phyloP scores from a whole-genome alignment of 1,140 invertebrate species.

The Heliconius eleuchia region DNA sequence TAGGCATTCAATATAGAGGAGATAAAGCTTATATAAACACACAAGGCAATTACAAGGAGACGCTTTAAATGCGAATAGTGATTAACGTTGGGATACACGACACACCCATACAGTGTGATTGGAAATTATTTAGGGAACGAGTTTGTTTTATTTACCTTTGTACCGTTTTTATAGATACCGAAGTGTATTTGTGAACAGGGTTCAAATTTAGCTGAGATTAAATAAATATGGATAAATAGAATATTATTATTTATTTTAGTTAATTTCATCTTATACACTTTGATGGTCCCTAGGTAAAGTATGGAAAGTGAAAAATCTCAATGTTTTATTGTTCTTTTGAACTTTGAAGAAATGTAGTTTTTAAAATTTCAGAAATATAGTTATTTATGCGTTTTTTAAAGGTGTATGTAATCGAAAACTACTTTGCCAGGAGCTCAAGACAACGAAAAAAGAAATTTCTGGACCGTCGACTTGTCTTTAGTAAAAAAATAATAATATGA shows the following conservation, averaged over 20 bases:
- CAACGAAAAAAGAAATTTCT: too few species aligned
- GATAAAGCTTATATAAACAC: conserved; percentile 79
- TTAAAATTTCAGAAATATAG: too few species aligned
- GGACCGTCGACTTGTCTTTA: too few species aligned
- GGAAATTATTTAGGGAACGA: conserved; percentile 9
- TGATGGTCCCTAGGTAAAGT: too few species aligned
- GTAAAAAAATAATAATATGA: too few species aligned
- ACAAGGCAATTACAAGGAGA: conserved; percentile 75
- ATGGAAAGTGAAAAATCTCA: too few species aligned
- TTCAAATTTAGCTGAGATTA: background rate
- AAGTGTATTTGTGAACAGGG: background rate
- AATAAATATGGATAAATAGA: background rate
- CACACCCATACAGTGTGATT: conserved; percentile 18
- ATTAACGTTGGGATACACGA: conserved; percentile 50
- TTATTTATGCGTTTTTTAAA: too few species aligned
- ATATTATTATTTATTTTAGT: background rate
- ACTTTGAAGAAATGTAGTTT: too few species aligned
- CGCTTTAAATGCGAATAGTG: conserved; percentile 73
- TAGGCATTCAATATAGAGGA: conserved; percentile 5
- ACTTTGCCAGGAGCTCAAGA: too few species aligned
- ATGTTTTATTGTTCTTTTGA: too few species aligned
- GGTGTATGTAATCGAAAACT: too few species aligned
- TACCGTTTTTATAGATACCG: background rate
- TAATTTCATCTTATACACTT: too few species aligned
- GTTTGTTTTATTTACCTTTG: conserved; percentile 6